Conservation (phyloP, 1,140 invertebrate species). For the Bombus confusus region DNA sequence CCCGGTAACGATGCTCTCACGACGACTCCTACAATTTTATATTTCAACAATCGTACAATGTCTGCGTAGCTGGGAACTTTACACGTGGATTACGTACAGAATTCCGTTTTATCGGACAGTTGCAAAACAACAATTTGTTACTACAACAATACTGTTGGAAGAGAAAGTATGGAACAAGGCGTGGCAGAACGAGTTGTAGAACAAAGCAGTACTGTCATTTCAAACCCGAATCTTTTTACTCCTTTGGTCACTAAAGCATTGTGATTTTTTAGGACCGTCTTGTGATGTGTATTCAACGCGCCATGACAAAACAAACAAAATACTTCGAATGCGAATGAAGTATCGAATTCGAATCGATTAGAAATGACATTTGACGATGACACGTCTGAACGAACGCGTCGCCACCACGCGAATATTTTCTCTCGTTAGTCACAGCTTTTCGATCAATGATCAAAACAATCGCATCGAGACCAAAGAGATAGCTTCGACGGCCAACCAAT, state of each 20-base stretch:
- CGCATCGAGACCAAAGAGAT: background rate
- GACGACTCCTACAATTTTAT: background rate
- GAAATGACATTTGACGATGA: background rate
- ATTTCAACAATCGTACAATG: background rate
- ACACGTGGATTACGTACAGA: background rate
- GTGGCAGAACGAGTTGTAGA: too few relatives aligned
- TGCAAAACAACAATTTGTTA: background rate
- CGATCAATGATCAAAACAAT: slow-evolving; percentile 20
- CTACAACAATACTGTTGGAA: background rate
- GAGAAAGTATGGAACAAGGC: background rate
- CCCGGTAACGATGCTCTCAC: too few relatives aligned
- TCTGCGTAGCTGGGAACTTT: background rate
- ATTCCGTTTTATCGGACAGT: background rate
- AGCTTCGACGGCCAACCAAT: background rate
- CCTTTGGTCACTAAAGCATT: too few relatives aligned
- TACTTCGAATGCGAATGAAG: background rate
- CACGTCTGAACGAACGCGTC: background rate
- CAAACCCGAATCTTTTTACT: background rate
- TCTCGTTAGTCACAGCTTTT: background rate
- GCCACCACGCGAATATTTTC: background rate
- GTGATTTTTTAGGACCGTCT: too few relatives aligned
- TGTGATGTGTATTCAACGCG: too few relatives aligned
- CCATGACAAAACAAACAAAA: background rate
- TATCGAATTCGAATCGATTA: background rate
- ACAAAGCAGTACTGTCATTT: too few relatives aligned